Evolutionary conservation across 1,140 invertebrate genomes (phyloP), one percentile per base, ranked within the genome.

Genomic region (Diploscapter pachys): DNA sequence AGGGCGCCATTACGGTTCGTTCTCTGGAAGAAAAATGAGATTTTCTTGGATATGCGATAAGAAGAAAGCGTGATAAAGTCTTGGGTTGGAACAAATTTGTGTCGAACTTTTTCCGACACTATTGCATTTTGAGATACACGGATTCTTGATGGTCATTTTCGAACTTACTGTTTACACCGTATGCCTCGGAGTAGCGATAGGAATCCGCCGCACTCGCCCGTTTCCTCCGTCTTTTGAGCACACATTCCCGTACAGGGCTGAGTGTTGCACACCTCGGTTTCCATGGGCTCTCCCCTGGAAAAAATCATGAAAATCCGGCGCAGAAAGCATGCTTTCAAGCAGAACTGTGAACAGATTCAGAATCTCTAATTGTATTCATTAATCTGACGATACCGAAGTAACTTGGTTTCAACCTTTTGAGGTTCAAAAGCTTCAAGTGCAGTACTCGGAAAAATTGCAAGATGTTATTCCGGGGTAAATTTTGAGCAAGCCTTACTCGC

Each of bases 231-330:
- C 11, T 74, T 74, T 57, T 81, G 68, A 31, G 81, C 63, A 70
- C 83, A 85, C 52, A 85, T n/a, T 61, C 83, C 83, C 56, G 62
- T 75, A 69, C 84, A 84, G 8, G 84, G 79, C 69, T 80, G 64
- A 56, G 73, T 69, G 48, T 77, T 83, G 74, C 82, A 85, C 61
- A 84, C 74, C 73, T 85, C 75, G 48, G 83, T 81, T 73, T 84
- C 81, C 72, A 77, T 53, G 54, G 77, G 76, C 13, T 81, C 63
- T n/a, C 82, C 81, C 53, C 82, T 82, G 74, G 70, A 84, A 80
- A 61, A 52, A 2, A 31, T 52, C 51, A 9, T 49, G 49, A 31
- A 31, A 31, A 31, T 31, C 31, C 31, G 31, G 31, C 31, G 31
- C 31, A 31, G 31, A 31, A 31, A 31, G 31, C 31, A 31, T 31